phyloP scores from a whole-genome alignment of 2,888 invertebrate genomes.

The Thecophora atra region DNA sequence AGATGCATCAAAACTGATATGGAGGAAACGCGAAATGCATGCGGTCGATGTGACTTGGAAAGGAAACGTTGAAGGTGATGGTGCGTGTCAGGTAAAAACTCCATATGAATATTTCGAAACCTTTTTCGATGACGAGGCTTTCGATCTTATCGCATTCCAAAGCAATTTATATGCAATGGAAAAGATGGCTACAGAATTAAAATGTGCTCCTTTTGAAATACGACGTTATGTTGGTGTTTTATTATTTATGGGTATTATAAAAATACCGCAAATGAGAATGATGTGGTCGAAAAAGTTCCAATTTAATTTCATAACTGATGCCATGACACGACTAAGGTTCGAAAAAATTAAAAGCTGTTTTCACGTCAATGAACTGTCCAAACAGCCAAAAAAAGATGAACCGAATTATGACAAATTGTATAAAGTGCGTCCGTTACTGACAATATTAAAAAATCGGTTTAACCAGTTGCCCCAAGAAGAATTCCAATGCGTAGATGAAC shows the following conservation, averaged over 20 bases:
- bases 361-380: too few species aligned
- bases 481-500: too few species aligned
- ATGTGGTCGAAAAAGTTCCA: slow-evolving; percentile 38
- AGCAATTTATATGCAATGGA: slow-evolving; percentile 37
- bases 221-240: slow-evolving; percentile 35
- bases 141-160: slow-evolving; percentile 39
- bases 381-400: too few species aligned
- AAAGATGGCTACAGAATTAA: slow-evolving; percentile 30
- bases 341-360: too few species aligned
- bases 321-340: slow-evolving; percentile 27
- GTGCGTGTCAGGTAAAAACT: not conserved
- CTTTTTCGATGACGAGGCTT: slow-evolving; percentile 27
- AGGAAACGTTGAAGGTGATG: not conserved
- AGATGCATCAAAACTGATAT: not conserved
- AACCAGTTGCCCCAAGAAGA: too few species aligned
- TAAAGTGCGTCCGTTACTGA: too few species aligned
- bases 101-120: slow-evolving; percentile 7
- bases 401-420: too few species aligned
- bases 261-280: slow-evolving; percentile 40
- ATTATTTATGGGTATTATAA: slow-evolving; percentile 36
- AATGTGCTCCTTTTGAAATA: slow-evolving; percentile 35
- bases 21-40: not conserved
- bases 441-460: too few species aligned
- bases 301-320: slow-evolving; percentile 31
- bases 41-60: not conserved